phyloP scores from a whole-genome alignment of 2,113 vertebrate species.

The Capricornis sumatraensis region DNA sequence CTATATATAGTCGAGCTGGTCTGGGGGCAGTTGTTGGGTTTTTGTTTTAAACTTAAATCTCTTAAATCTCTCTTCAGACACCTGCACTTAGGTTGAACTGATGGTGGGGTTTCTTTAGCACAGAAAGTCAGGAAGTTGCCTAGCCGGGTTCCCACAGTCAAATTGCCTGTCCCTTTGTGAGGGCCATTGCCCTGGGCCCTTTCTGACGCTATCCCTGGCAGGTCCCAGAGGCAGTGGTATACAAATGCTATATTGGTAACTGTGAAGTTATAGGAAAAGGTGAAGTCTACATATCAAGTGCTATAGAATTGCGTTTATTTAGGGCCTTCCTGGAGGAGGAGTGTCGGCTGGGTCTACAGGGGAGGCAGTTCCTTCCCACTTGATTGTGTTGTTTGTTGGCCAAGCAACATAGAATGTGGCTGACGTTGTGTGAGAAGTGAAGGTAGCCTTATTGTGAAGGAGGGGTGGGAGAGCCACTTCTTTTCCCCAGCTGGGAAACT shows the following conservation, averaged over 20 bases:
- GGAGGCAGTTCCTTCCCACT: constrained; percentile 73
- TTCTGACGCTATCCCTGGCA: constrained; percentile 56
- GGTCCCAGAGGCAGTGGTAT: constrained; percentile 66
- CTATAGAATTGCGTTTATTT: constrained; percentile 73
- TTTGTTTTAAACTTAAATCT: constrained; percentile 53
- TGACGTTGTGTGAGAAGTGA: constrained; percentile 56
- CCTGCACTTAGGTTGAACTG: constrained; percentile 59
- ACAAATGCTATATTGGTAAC: constrained; percentile 73
- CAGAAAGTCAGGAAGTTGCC: constrained; percentile 74
- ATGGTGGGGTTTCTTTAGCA: constrained; percentile 60
- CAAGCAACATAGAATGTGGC: constrained; percentile 55
- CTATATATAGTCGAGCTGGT: not conserved
- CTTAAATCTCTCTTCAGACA: constrained; percentile 44
- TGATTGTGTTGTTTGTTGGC: constrained; percentile 71
- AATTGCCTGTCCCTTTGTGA: constrained; percentile 63
- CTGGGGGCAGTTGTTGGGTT: not conserved
- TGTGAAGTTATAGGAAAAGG: constrained; percentile 72
- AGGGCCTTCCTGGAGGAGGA: constrained; percentile 72
- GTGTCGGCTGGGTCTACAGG: constrained; percentile 48
- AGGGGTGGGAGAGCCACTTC: constrained; percentile 50
- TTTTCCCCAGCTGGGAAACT: constrained; percentile 58
- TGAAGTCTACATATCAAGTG: constrained; percentile 68
- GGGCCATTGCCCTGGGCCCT: constrained; percentile 40
- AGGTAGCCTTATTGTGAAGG: constrained; percentile 67
- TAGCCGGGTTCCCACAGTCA: constrained; percentile 69